Conservation (phyloP, 1,140 invertebrate genomes). For the Cydia strobilella region DNA sequence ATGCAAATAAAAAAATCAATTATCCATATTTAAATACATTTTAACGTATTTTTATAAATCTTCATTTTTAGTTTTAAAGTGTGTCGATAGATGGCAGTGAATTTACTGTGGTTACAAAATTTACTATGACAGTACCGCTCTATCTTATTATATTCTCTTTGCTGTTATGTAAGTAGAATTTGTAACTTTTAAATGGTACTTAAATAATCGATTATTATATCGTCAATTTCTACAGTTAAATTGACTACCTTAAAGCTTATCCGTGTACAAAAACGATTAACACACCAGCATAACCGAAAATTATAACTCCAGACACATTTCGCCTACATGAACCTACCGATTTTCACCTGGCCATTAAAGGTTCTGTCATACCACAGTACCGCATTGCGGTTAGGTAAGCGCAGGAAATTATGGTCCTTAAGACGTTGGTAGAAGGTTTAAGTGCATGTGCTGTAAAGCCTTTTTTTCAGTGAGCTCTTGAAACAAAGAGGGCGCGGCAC, state of each 20-base stretch:
- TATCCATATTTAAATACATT: no score
- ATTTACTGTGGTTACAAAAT: no score
- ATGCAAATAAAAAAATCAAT: no score
- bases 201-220: no score
- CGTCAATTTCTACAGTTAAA: neutral
- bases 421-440: neutral
- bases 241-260: neutral
- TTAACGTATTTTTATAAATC: no score
- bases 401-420: neutral
- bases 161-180: no score
- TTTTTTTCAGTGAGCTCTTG: constrained; percentile 4
- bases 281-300: constrained; percentile 8
- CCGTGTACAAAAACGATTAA: constrained; percentile 22
- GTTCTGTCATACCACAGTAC: constrained; percentile 30
- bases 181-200: no score
- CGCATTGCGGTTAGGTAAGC: constrained; percentile 3
- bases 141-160: no score
- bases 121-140: no score
- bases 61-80: no score
- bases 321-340: constrained; percentile 13
- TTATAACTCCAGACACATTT: constrained; percentile 24
- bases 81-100: no score
- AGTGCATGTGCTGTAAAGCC: constrained; percentile 3
- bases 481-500: constrained; percentile 18
- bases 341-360: constrained; percentile 26